Evolutionary conservation across 2,888 invertebrate genomes (phyloP), one percentile per base, ranked within the genome.

Genomic region (Pyralis farinalis): DNA sequence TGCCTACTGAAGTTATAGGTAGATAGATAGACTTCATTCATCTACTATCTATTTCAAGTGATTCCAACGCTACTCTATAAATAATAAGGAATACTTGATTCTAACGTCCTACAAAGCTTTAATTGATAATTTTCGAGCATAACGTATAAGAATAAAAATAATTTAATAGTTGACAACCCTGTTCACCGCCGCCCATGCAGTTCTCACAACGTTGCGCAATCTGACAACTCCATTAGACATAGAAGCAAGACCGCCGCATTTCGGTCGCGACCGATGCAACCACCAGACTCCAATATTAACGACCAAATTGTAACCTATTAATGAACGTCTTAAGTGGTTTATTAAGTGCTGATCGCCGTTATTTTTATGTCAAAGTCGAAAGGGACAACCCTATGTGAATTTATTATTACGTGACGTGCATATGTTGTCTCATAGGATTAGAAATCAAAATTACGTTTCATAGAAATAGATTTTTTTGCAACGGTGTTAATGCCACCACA

Each of bases 311-410:
- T 69, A 74, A 75, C 71, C 67, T 70, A 68, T 78, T 83, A 85
- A 86, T 84, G 82, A 85, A 76, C 72, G 54, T 74, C 77, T 85
- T 85, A 80, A 87, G 87, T 87, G 87, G 76, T 80, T 78, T 81
- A 85, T 81, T 75, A 79, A 87, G 85, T 85, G 87, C 68, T 69
- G 73, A 78, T 73, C 71, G 81, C 80, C 80, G 78, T 84, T 85
- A 85, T 77, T 85, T 85, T 81, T 79, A 81, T 80, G 77, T 70
- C 74, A 74, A 74, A 71, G 60, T 69, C 64, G 58, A 61, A n/a
- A 60, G 57, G 56, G 64, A 63, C 16, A 16, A 4, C 16, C 68
- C 62, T 67, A 69, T 71, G 72, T 71, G 39, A 39, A 37, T 52
- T 49, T 52, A 29, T 25, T 25, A 7, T 25, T 7, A 7, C 16